Evolutionary conservation across 64 coral and sea anemone genomes (phyloP), one percentile per base, ranked within the genome.

Genomic region (Trachythela sp.): DNA sequence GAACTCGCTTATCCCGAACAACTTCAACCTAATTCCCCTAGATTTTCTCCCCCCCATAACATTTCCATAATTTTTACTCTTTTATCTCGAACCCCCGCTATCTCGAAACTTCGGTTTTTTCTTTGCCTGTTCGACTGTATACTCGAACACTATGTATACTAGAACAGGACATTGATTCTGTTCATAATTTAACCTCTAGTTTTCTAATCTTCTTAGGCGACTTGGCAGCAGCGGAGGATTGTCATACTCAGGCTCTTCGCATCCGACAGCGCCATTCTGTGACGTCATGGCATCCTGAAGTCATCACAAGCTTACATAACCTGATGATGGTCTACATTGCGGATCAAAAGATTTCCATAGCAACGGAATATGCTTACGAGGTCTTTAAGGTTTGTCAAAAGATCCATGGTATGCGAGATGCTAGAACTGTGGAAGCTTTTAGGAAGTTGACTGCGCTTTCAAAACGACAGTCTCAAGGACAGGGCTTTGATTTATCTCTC

Each of bases 191-290:
- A 45, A 45, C 42, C 42, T 6, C 4, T 45, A 45, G 11, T 45
- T 45, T 45, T 6, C n/a, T 45, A 6, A 4, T 45, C 42, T 11
- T 45, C 11, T 45, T 45, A 45, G 42, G 42, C 13, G 75, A 80
- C 17, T 39, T 80, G 37, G 75, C 75, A 34, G 75, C 75, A 8
- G 75, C 75, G 35, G 75, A 80, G 30, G 33, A 80, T 37, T 80
- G 75, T 80, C 75, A 80, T 80, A 80, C 75, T 29, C 75, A 80
- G 30, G 30, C 75, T 29, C 75, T 80, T 37, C 75, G 75, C 75
- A 80, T 80, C 34, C 75, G 75, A 39, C 75, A 80, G 30, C 31
- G 20, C 30, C 75, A 80, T 39, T 80, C 75, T 0, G 37, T 39
- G 37, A 39, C 75, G 37, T 35, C 37, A 39, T 80, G 56, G 15